phyloP scores from a whole-genome alignment of 2,113 vertebrate species.

The Cephalophus harveyi region DNA sequence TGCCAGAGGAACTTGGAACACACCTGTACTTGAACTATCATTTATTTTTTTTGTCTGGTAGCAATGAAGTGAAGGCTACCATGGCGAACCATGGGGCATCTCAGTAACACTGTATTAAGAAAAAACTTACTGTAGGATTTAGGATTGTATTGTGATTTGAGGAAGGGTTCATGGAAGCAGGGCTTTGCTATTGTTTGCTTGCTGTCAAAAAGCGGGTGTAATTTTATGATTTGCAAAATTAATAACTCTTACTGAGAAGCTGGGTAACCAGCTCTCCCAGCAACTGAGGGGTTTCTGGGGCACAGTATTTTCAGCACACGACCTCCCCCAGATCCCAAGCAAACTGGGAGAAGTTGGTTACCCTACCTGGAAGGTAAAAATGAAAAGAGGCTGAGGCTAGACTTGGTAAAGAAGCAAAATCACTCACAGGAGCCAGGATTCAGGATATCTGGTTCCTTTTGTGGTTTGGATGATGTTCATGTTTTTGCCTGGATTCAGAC shows the following conservation, averaged over 20 bases:
- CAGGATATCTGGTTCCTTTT: background rate
- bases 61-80: background rate
- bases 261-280: background rate
- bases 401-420: background rate
- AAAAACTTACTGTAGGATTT: background rate
- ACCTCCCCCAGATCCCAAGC: background rate
- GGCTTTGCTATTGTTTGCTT: background rate
- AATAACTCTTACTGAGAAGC: background rate
- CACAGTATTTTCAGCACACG: background rate
- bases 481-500: background rate
- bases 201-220: background rate
- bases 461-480: background rate
- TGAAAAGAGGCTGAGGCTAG: background rate
- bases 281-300: background rate
- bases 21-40: background rate
- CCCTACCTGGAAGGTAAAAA: background rate
- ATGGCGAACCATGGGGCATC: background rate
- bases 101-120: background rate
- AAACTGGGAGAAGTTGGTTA: background rate
- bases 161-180: background rate
- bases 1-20: background rate
- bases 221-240: background rate
- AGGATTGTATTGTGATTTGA: background rate
- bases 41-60: background rate
- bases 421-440: background rate